Percentiles rank a stretch among this genome's conserved stretches.
phyloP scores from a whole-genome alignment of 2,797 vertebrate species.

The Coracias cyanogaster region DNA sequence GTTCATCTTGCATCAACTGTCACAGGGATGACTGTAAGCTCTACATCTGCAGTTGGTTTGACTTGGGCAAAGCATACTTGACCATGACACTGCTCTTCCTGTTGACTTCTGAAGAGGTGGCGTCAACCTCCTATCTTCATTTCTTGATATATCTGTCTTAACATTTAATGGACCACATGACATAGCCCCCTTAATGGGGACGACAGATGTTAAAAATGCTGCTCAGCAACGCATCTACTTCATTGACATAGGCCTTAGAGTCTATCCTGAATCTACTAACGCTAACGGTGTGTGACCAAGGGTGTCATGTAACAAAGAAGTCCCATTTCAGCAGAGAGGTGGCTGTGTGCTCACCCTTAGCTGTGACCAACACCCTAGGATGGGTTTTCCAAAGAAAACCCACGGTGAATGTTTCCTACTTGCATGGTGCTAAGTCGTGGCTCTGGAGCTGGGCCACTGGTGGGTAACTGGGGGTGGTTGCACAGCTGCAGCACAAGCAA shows the following conservation, averaged over 20 bases:
- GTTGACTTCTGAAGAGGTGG: not conserved
- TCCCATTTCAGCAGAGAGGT: not conserved
- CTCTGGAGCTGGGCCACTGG: not conserved
- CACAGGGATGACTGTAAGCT: not conserved
- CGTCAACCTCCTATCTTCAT: not conserved
- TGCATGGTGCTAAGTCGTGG: not conserved
- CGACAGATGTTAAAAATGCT: not conserved
- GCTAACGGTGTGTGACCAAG: not conserved
- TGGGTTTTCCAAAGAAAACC: not conserved
- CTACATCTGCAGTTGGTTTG: not conserved
- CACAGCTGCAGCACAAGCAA: conserved; percentile 32
- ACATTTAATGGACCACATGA: not conserved
- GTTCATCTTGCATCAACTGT: not conserved
- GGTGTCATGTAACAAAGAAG: not conserved
- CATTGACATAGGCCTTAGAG: not conserved
- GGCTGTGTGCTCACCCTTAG: not conserved
- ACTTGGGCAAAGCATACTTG: not conserved
- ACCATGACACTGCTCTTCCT: not conserved
- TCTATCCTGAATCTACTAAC: not conserved
- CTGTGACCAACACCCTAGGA: not conserved
- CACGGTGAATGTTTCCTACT: not conserved
- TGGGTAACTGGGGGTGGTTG: not conserved
- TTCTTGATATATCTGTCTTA: not conserved
- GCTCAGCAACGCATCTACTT: not conserved
- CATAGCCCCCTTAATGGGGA: not conserved